Percentiles rank a stretch among this genome's conserved stretches.
Evolutionary conservation across 1,140 invertebrate genomes (phyloP).

Genomic region (Notospermus geniculatus): DNA sequence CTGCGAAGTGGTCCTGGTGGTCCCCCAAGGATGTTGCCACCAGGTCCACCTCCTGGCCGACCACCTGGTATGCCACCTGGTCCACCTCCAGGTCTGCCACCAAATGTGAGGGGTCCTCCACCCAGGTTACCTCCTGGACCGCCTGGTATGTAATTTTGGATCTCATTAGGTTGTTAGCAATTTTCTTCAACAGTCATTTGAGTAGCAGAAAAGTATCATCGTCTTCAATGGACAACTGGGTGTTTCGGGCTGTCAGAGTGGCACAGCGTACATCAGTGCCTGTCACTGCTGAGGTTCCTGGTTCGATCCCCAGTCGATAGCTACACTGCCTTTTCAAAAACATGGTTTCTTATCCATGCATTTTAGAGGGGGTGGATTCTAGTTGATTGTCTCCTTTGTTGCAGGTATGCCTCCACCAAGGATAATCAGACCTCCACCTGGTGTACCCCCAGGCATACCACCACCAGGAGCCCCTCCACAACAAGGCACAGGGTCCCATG

Average conservation of each 20-base stretch:
- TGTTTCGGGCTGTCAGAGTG: too few species aligned
- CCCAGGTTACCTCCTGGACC: slow-evolving; percentile 64
- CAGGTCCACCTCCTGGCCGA: slow-evolving; percentile 64
- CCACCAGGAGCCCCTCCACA: slow-evolving; percentile 44
- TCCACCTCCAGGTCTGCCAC: slow-evolving; percentile 60
- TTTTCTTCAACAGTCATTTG: neutral
- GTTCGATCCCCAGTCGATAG: too few species aligned
- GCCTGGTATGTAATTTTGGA: slow-evolving; percentile 59
- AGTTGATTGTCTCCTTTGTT: slow-evolving; percentile 14
- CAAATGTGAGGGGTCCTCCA: slow-evolving; percentile 50
- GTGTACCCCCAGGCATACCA: slow-evolving; percentile 36
- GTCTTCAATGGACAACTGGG: too few species aligned
- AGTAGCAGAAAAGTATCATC: too few species aligned
- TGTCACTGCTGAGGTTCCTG: too few species aligned
- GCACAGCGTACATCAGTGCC: too few species aligned
- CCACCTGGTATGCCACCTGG: slow-evolving; percentile 80
- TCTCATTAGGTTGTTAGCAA: neutral
- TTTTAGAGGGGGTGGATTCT: too few species aligned
- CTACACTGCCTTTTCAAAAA: too few species aligned
- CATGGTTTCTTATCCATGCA: too few species aligned
- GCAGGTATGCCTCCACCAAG: slow-evolving; percentile 60
- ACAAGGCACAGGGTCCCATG: slow-evolving; percentile 12
- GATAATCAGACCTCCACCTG: slow-evolving; percentile 59
- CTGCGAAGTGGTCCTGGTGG: slow-evolving; percentile 41
- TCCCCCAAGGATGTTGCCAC: slow-evolving; percentile 61